Conservation (phyloP, 2,888 invertebrate species). For the Xanthorhoe designata region DNA sequence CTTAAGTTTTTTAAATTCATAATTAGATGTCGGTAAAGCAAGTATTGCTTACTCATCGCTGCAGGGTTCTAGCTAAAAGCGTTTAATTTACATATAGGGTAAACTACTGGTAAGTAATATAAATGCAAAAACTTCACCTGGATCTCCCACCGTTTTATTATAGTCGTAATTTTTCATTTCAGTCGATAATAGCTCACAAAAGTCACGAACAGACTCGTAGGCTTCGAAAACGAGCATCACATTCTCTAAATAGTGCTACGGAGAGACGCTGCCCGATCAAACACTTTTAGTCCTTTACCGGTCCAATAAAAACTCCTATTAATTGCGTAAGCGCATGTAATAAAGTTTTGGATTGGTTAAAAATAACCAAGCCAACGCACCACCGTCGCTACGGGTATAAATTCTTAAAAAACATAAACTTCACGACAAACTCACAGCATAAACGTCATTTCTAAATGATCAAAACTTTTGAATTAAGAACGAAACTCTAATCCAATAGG, state of each 20-base stretch:
- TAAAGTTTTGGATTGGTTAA: slow-evolving; percentile 83
- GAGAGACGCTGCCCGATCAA: slow-evolving; percentile 65
- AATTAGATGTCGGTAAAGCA: not conserved
- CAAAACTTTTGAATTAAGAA: slow-evolving; percentile 54
- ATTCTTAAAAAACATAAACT: slow-evolving; percentile 85
- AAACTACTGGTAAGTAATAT: not conserved
- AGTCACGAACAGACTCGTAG: not conserved
- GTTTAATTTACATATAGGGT: not conserved
- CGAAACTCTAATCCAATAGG: slow-evolving; percentile 60
- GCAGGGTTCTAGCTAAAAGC: not conserved
- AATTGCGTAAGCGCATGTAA: slow-evolving; percentile 83
- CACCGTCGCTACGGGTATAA: slow-evolving; percentile 74
- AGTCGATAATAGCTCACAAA: slow-evolving; percentile 4
- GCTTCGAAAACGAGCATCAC: slow-evolving; percentile 5
- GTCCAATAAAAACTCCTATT: slow-evolving; percentile 83
- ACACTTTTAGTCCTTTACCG: slow-evolving; percentile 79
- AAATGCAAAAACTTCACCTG: not conserved
- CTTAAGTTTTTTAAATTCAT: not conserved
- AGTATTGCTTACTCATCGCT: not conserved
- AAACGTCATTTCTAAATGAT: slow-evolving; percentile 53
- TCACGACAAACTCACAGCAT: slow-evolving; percentile 47
- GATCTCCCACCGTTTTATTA: slow-evolving; percentile 17
- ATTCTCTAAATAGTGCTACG: slow-evolving; percentile 54
- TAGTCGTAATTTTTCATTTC: slow-evolving; percentile 4
- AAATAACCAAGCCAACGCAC: slow-evolving; percentile 75